Conservation (phyloP, 2,113 vertebrate species). For the Carassius carassius region DNA sequence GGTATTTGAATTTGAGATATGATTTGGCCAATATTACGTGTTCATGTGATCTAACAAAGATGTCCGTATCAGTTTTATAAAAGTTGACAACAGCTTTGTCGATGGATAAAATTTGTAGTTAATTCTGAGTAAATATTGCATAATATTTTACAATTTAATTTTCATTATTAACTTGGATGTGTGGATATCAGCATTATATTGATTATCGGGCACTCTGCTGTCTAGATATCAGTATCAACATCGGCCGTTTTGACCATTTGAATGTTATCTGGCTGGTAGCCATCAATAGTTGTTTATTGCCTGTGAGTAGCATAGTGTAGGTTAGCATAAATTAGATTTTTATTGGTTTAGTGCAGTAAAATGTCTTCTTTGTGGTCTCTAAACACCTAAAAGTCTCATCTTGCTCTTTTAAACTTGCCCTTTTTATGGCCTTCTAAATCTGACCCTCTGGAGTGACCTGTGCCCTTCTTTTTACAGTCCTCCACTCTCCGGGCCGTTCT, state of each 20-base stretch:
- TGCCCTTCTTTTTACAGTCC: slow-evolving; percentile 41
- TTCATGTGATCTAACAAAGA: neutral
- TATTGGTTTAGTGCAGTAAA: neutral
- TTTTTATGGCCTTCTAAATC: neutral
- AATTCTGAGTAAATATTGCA: neutral
- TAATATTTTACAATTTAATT: neutral
- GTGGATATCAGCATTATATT: neutral
- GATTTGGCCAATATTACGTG: too few relatives aligned
- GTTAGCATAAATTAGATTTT: neutral
- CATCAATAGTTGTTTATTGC: neutral
- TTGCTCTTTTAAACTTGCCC: neutral
- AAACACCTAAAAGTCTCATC: neutral
- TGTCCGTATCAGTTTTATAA: neutral
- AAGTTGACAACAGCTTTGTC: neutral
- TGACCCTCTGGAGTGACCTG: slow-evolving; percentile 19
- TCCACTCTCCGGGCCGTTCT: slow-evolving; percentile 26
- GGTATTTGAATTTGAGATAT: neutral
- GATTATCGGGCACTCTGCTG: neutral
- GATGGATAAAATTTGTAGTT: neutral
- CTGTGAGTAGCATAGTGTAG: neutral
- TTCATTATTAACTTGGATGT: neutral
- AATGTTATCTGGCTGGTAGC: neutral
- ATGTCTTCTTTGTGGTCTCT: slow-evolving; percentile 16
- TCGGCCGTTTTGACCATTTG: neutral
- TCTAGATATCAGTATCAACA: neutral